Evolutionary conservation across 2,888 invertebrate genomes (phyloP).

Genomic region (Spilarctia lutea): DNA sequence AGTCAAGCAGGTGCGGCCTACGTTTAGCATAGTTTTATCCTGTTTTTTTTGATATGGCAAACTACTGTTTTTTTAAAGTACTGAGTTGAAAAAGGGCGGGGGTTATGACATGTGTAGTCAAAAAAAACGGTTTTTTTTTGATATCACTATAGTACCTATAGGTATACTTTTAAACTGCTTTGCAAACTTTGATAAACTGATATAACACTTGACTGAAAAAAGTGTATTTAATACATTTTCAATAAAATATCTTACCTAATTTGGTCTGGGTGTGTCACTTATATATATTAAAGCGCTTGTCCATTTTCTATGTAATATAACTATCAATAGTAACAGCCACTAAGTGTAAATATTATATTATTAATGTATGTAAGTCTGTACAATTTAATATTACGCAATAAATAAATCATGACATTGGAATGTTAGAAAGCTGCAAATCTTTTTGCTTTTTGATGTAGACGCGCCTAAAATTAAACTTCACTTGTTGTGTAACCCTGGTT

Average conservation of each 20-base stretch:
- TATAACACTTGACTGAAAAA: no score
- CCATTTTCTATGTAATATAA: no score
- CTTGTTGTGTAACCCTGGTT: conserved; percentile 57
- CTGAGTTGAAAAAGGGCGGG: background rate
- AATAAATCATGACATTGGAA: conserved; percentile 44
- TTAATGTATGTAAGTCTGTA: background rate
- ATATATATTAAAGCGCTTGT: no score
- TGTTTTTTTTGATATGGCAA: no score
- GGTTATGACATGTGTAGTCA: background rate
- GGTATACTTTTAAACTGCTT: no score
- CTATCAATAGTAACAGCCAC: no score
- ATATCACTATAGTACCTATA: background rate
- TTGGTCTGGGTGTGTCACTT: no score
- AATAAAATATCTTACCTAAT: no score
- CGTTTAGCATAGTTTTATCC: background rate
- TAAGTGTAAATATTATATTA: background rate
- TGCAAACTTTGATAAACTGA: no score
- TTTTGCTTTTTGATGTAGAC: conserved; percentile 64
- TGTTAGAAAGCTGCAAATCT: conserved; percentile 50
- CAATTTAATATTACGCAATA: conserved; percentile 18
- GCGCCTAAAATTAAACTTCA: conserved; percentile 59
- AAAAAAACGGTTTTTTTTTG: background rate
- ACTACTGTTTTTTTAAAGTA: background rate
- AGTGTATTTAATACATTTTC: no score
- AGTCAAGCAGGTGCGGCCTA: conserved; percentile 5